Base-by-base conservation (phyloP, 1,140 invertebrate genomes). In the Drosophila kurseongensis region DNA sequence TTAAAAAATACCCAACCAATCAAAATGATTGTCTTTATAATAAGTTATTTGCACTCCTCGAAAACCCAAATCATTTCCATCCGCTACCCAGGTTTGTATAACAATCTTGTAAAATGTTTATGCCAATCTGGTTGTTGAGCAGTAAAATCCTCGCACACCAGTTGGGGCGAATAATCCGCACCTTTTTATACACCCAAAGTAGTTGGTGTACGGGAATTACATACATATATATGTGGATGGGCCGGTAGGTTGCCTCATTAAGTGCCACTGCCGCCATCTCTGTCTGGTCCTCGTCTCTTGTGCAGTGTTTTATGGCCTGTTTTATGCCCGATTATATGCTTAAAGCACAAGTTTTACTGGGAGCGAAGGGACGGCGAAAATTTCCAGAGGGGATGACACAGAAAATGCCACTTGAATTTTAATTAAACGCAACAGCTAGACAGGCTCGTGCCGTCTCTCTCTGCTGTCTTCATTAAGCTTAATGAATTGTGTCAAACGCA, bases 401-500 rank as follows among this genome's bases (percentile, higher is more conserved):
- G 84, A 89, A 88, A 88, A 86, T 86, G 83, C 83, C 79, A 84
- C 84, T 89, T 89, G 84, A 89, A 89, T 89, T 89, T 89, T 89
- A 89, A 89, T 89, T 89, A 89, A 89, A 89, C 80, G 84, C 84
- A 89, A 89, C 84, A 89, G 84, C 80, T 88, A 83, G 72, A 27
- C 48, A 36, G 60, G 36, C 38, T 58, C 36, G 51, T 56, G 57
- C 16, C 56, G 4, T 59, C 36, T 16, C 41, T 16, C 1, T 73
- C 48, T 5, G 51, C 57, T 55, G 79, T 88, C 79, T 88, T 88
- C 84, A 88, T 88, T 89, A 88, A 88, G 84, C 80, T 89, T 89
- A 89, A 88, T 88, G 84, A 88, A 84, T 89, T 89, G 84, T 89
- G 77, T 84, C 84, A 89, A 89, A 80, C 76, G 77, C 18, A 62